phyloP scores from a whole-genome alignment of 2,113 vertebrate species.

The Muscicapa adusta region DNA sequence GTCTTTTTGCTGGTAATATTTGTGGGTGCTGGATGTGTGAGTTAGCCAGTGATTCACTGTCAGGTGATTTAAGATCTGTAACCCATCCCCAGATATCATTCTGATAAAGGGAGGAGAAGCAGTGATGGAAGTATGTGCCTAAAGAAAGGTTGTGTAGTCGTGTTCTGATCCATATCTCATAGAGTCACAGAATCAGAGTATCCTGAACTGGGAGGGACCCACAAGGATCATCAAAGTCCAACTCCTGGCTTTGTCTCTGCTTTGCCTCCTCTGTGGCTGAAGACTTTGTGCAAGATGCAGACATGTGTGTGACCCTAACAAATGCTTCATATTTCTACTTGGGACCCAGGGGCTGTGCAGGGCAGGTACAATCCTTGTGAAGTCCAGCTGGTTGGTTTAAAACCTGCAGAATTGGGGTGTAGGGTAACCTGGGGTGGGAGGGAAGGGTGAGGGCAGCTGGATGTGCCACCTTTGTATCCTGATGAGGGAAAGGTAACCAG shows the following conservation, averaged over 20 bases:
- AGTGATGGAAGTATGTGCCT: not conserved
- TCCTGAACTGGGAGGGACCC: not conserved
- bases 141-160: not conserved
- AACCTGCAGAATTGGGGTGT: not conserved
- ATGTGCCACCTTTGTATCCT: not conserved
- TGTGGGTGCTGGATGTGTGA: not conserved
- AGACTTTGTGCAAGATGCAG: not conserved
- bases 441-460: not conserved
- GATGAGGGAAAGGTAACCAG: not conserved
- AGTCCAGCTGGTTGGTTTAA: not conserved
- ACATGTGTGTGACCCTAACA: accelerated
- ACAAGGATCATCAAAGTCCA: not conserved
- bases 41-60: not conserved
- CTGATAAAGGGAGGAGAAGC: not conserved
- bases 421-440: accelerated
- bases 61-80: not conserved
- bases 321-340: accelerated
- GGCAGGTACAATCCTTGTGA: not conserved
- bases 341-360: not conserved
- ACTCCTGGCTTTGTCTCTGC: not conserved
- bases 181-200: not conserved
- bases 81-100: not conserved
- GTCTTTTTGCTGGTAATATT: not conserved
- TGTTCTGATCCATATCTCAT: not conserved
- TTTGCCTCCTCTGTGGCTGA: not conserved